phyloP scores from a whole-genome alignment of 2,113 vertebrate genomes.

The Opisthocomus hoazin region DNA sequence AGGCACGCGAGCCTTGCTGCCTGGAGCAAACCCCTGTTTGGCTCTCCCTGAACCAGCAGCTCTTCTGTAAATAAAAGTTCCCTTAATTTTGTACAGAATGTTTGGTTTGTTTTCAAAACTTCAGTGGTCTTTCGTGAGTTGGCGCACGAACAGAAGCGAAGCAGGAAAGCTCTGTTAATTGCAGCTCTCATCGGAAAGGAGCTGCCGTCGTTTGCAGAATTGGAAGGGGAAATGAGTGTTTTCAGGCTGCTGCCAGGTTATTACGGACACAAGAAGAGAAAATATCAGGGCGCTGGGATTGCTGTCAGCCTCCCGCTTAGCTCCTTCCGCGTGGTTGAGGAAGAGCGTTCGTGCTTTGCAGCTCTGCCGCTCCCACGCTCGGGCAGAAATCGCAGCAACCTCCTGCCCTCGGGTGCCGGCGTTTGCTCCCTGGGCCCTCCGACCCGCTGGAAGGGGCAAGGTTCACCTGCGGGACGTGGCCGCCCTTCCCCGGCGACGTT shows the following conservation, averaged over 20 bases:
- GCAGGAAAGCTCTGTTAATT: no score
- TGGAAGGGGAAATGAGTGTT: not conserved
- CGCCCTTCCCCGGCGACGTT: no score
- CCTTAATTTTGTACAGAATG: not conserved
- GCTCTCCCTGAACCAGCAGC: not conserved
- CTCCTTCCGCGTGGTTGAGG: not conserved
- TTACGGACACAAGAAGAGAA: not conserved
- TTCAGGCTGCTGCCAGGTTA: not conserved
- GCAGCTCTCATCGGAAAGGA: not conserved
- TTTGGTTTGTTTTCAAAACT: not conserved
- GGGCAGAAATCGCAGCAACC: not conserved
- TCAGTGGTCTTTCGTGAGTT: rapidly evolving
- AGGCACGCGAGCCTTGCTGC: not conserved
- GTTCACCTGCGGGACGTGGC: no score
- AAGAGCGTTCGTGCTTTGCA: not conserved
- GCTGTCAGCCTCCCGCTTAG: not conserved
- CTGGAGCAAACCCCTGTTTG: not conserved
- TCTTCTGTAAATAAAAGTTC: slow-evolving; percentile 31
- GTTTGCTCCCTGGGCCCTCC: not conserved
- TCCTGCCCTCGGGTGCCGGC: not conserved
- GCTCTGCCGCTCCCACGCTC: not conserved
- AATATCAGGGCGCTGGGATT: not conserved
- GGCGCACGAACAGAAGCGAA: not conserved
- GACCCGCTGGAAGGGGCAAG: no score
- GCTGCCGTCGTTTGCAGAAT: rapidly evolving